Evolutionary conservation across 2,113 vertebrate genomes (phyloP).

Genomic region (Aphyosemion australe): DNA sequence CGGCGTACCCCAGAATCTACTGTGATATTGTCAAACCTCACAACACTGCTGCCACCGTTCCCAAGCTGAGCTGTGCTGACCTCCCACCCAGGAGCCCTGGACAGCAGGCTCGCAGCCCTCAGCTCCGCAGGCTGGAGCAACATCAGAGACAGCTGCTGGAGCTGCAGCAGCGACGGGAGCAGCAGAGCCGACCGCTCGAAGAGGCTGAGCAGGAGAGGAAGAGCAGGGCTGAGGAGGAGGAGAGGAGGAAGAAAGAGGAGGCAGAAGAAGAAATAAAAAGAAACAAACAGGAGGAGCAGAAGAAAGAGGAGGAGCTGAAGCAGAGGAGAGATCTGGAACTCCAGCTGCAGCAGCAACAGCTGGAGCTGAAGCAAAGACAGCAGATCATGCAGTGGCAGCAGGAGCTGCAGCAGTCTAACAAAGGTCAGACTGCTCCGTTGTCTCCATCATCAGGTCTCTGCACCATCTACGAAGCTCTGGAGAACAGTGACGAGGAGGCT

Average conservation of each 20-base stretch:
- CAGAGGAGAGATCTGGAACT: constrained; percentile 39
- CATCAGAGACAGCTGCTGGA: constrained; percentile 77
- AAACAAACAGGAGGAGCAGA: constrained; percentile 48
- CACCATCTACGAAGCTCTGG: constrained; percentile 80
- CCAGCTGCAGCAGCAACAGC: no score
- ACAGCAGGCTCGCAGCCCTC: constrained; percentile 59
- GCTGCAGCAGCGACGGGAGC: constrained; percentile 73
- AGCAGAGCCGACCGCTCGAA: constrained; percentile 60
- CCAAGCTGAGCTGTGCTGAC: constrained; percentile 67
- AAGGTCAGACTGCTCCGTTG: constrained; percentile 42
- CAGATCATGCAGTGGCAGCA: constrained; percentile 76
- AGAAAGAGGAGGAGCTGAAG: constrained; percentile 58
- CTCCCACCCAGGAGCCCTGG: constrained; percentile 66
- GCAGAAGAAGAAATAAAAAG: constrained; percentile 60
- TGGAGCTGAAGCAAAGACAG: constrained; percentile 73
- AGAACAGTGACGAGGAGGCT: constrained; percentile 69
- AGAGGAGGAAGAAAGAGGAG: constrained; percentile 54
- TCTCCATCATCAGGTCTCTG: constrained; percentile 76
- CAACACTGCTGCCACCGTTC: not conserved
- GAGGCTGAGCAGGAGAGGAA: constrained; percentile 66
- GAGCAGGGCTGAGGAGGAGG: constrained; percentile 51
- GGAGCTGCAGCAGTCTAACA: constrained; percentile 62
- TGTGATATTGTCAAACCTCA: constrained; percentile 55
- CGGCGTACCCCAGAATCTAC: constrained; percentile 45
- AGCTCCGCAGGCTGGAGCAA: constrained; percentile 77